Conservation (phyloP, 2,113 vertebrate genomes). For the Falco punctatus region DNA sequence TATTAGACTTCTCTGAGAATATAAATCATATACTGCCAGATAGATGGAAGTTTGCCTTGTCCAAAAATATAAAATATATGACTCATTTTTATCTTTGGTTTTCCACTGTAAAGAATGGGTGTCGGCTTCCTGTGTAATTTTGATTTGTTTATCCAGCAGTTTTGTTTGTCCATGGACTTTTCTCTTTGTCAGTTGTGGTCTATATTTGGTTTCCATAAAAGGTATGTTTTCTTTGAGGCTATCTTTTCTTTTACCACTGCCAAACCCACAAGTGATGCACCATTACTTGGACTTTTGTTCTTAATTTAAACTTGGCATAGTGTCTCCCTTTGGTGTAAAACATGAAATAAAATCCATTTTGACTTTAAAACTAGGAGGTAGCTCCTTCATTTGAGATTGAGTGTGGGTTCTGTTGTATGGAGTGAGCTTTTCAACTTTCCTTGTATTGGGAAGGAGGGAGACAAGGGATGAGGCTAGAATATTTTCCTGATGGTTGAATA, state of each 20-base stretch:
- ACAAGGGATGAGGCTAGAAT: background rate
- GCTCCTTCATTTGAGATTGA: slow-evolving; percentile 39
- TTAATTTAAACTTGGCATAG: slow-evolving; percentile 88
- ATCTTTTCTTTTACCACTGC: slow-evolving; percentile 69
- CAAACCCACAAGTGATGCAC: slow-evolving; percentile 92
- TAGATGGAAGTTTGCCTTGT: slow-evolving; percentile 71
- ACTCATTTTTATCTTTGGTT: slow-evolving; percentile 83
- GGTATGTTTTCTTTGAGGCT: slow-evolving; percentile 87
- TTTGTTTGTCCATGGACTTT: slow-evolving; percentile 85
- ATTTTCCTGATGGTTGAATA: background rate
- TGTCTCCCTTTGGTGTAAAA: slow-evolving; percentile 78
- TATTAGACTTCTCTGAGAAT: slow-evolving; percentile 73
- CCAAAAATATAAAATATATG: slow-evolving; percentile 78
- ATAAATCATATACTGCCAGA: slow-evolving; percentile 70
- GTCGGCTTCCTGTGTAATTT: slow-evolving; percentile 84
- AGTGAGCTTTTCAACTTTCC: slow-evolving; percentile 17
- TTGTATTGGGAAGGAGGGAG: background rate
- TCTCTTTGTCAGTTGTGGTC: slow-evolving; percentile 80
- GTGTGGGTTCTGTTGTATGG: background rate
- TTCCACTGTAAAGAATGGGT: slow-evolving; percentile 78
- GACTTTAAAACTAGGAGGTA: slow-evolving; percentile 66
- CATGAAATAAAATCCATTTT: slow-evolving; percentile 77
- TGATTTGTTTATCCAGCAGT: slow-evolving; percentile 90
- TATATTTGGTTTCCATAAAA: slow-evolving; percentile 91
- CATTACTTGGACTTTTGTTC: slow-evolving; percentile 86